phyloP scores from a whole-genome alignment of 1,140 invertebrate genomes.

The Cephus cinctus region DNA sequence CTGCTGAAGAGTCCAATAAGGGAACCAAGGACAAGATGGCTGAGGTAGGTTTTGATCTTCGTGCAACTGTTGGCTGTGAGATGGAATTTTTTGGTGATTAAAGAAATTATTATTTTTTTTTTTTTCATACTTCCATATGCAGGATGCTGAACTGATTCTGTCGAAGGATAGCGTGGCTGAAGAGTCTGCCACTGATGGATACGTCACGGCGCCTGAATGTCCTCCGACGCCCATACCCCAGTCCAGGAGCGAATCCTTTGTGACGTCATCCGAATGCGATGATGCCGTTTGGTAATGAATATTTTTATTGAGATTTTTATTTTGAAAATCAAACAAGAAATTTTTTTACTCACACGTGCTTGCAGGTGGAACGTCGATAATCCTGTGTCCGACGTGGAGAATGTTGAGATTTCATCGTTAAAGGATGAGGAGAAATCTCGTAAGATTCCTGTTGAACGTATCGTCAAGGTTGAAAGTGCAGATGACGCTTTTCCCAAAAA shows the following conservation, averaged over 20 bases:
- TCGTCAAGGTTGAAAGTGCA: not conserved
- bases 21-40: constrained; percentile 7
- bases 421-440: not conserved
- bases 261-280: constrained; percentile 66
- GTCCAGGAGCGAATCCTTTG: constrained; percentile 66
- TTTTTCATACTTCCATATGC: no score
- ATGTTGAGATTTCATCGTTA: not conserved
- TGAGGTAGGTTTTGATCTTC: no score
- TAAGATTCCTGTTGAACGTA: not conserved
- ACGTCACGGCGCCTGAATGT: constrained; percentile 69
- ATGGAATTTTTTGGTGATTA: no score
- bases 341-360: not conserved
- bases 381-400: constrained; percentile 1
- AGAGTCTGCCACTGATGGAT: constrained; percentile 64
- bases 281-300: constrained; percentile 25
- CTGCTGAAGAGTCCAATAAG: constrained; percentile 36
- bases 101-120: no score
- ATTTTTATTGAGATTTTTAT: constrained; percentile 2
- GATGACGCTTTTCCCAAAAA: not conserved
- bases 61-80: no score
- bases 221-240: constrained; percentile 60
- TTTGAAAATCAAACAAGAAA: not conserved
- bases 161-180: constrained; percentile 54
- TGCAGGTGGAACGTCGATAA: constrained; percentile 1
- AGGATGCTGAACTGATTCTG: no score